These are phyloP conservation scores for Orbicella faveolata DNA, from an alignment of 64 coral and sea anemone genomes.

Conservation along the genomic window DNA sequence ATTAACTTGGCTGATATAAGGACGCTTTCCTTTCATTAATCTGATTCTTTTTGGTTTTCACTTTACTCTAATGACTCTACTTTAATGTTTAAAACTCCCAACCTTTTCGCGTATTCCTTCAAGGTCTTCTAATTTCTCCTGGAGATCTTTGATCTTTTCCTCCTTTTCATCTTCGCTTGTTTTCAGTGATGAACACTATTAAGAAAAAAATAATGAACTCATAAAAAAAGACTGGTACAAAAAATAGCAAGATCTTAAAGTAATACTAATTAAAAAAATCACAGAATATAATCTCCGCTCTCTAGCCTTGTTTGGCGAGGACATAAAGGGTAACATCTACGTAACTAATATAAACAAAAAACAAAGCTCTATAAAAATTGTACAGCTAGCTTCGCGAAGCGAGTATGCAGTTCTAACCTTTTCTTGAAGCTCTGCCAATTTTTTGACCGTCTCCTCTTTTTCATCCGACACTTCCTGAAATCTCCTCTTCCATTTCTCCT, in stretches of 20 bases:
- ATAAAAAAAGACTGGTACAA: no score
- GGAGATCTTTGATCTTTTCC: slow-evolving; percentile 68
- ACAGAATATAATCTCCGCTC: no score
- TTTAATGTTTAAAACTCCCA: neutral
- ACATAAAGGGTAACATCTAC: no score
- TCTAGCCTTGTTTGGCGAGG: no score
- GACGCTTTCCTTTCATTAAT: no score
- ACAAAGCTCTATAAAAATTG: neutral
- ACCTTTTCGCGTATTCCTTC: slow-evolving; percentile 81
- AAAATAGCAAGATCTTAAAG: no score
- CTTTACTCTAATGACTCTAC: no score
- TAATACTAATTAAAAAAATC: no score
- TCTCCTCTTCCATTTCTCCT: slow-evolving; percentile 92
- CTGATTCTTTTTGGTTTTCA: no score
- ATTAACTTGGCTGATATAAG: no score
- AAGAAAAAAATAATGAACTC: neutral
- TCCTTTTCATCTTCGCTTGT: slow-evolving; percentile 61
- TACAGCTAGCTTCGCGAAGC: no score
- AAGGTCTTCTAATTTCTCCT: slow-evolving; percentile 76
- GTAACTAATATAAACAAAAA: neutral
- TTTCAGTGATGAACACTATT: slow-evolving; percentile 69
- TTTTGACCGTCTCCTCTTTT: slow-evolving; percentile 67
- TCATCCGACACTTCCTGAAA: slow-evolving; percentile 88
- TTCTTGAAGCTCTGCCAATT: slow-evolving; percentile 62
- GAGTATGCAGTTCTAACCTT: slow-evolving; percentile 54